A percentile compares a stretch with the other conserved stretches of the same genome.
These are phyloP conservation scores for Cryptotis parvus DNA, from an alignment of 2,113 vertebrate species.

Conservation along the genomic window DNA sequence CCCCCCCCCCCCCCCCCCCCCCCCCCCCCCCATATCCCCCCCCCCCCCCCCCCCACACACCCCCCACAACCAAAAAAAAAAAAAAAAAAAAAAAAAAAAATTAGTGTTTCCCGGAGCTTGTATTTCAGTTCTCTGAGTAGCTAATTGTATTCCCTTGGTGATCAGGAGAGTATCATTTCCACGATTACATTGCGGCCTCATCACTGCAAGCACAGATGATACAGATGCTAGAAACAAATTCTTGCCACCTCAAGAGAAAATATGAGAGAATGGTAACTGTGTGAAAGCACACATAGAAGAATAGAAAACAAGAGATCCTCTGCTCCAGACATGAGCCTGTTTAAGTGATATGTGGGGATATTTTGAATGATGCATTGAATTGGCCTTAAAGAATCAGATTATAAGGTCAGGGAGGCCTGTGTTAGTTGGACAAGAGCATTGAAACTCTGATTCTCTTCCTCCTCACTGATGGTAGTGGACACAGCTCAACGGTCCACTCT, in stretches of 20 bases:
- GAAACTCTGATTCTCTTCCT: background rate
- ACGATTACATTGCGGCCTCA: no score
- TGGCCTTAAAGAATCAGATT: constrained; percentile 26
- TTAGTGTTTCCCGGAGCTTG: background rate
- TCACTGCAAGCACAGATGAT: background rate
- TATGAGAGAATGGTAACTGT: background rate
- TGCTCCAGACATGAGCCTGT: constrained; percentile 8
- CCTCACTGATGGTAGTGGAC: background rate
- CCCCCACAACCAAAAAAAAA: no score
- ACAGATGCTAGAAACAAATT: constrained; percentile 13
- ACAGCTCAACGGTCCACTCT: background rate
- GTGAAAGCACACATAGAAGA: background rate
- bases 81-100: no score
- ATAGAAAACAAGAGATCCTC: background rate
- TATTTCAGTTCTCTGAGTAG: background rate
- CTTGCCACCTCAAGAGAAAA: constrained; percentile 19
- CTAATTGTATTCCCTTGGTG: background rate
- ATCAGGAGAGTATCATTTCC: no score
- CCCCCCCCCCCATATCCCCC: no score
- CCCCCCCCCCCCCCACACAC: no score
- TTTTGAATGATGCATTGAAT: constrained; percentile 62
- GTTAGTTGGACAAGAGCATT: background rate
- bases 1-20: no score
- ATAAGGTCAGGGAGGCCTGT: constrained; percentile 8
- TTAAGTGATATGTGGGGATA: constrained; percentile 37